A percentile compares a stretch with the other conserved stretches of the same genome.
Conservation (phyloP, 2,113 vertebrate genomes). For the Brachyhypopomus occidentalis region DNA sequence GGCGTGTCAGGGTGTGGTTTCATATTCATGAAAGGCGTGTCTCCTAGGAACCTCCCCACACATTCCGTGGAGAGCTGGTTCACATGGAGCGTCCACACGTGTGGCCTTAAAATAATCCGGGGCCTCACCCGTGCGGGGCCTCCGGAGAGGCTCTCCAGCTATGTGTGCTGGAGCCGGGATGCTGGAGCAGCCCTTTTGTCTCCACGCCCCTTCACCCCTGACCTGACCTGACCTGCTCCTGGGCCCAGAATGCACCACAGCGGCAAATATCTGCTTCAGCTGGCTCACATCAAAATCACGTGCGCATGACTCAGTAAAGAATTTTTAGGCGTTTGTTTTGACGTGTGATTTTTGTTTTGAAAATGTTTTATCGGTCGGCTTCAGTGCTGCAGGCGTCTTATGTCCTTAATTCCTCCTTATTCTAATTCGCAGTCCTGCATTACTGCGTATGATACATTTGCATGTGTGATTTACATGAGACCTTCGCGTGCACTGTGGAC, state of each 20-base stretch:
- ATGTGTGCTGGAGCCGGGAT: not conserved
- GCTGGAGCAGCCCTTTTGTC: slow-evolving; percentile 5
- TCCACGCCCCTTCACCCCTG: slow-evolving; percentile 20
- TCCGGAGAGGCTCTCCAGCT: slow-evolving; percentile 26
- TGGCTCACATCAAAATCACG: not conserved
- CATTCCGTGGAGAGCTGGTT: slow-evolving; percentile 22
- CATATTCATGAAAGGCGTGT: slow-evolving; percentile 31
- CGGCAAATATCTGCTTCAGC: not conserved
- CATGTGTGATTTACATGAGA: too few relatives aligned
- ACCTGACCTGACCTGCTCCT: not conserved
- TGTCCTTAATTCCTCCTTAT: too few relatives aligned
- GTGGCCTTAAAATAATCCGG: slow-evolving; percentile 46
- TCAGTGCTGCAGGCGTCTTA: too few relatives aligned
- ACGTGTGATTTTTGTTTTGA: too few relatives aligned
- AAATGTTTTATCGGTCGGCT: too few relatives aligned
- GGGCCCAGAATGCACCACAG: not conserved
- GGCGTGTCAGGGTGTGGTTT: not conserved
- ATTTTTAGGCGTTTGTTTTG: not conserved
- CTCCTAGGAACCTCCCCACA: slow-evolving; percentile 22
- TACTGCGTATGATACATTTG: too few relatives aligned
- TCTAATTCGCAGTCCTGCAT: too few relatives aligned
- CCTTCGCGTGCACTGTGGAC: too few relatives aligned
- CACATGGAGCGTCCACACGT: slow-evolving; percentile 40
- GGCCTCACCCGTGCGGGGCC: slow-evolving; percentile 28
- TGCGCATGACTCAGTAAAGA: not conserved